These are phyloP conservation scores for Phengaris alcon DNA, from an alignment of 2,888 invertebrate species.

Conservation along the genomic window DNA sequence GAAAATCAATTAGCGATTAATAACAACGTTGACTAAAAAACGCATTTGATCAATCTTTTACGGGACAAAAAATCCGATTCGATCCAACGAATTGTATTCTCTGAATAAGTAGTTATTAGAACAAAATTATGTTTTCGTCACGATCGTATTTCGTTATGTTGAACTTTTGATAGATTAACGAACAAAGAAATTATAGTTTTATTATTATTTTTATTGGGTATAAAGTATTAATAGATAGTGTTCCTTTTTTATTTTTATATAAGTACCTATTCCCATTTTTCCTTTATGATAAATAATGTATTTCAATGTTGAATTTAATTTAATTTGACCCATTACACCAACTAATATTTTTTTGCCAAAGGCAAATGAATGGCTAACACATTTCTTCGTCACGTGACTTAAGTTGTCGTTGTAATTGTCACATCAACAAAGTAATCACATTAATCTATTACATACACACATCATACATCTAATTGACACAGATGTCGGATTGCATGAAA, in stretches of 20 bases:
- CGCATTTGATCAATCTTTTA: background rate
- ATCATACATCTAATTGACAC: slow-evolving; percentile 51
- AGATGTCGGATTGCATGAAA: slow-evolving; percentile 56
- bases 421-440: slow-evolving; percentile 7
- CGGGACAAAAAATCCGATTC: slow-evolving; percentile 55
- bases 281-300: no score
- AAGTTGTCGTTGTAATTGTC: background rate
- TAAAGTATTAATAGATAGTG: background rate
- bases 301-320: no score
- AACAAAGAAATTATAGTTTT: slow-evolving; percentile 9
- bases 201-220: background rate
- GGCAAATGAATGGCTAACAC: background rate
- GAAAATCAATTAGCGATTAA: background rate
- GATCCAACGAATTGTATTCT: slow-evolving; percentile 59
- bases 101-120: slow-evolving; percentile 65
- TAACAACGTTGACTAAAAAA: background rate
- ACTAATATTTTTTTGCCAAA: background rate
- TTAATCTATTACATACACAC: slow-evolving; percentile 28
- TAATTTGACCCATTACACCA: no score
- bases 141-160: slow-evolving; percentile 46
- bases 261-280: no score
- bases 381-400: background rate
- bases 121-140: slow-evolving; percentile 71
- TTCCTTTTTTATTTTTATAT: background rate
- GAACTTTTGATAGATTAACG: slow-evolving; percentile 4